Conservation (phyloP, 1,140 invertebrate genomes). For the Andrena cerasifolii region DNA sequence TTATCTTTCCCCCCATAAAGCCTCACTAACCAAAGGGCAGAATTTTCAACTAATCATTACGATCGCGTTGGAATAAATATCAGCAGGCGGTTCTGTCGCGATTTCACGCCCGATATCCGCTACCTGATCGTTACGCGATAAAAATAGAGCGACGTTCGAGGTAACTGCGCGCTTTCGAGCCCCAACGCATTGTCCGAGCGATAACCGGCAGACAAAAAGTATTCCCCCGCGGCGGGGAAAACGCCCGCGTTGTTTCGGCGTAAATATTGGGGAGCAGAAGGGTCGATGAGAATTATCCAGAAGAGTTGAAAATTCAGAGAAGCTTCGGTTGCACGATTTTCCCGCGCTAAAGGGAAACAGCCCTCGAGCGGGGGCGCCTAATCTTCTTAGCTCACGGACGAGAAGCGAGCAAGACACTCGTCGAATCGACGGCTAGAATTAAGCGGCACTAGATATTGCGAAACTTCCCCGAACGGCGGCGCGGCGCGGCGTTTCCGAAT, state of each 20-base stretch:
- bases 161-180: not conserved
- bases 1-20: not conserved
- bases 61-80: too few relatives aligned
- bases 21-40: too few relatives aligned
- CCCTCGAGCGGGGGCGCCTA: conserved; percentile 6
- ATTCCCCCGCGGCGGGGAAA: not conserved
- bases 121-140: not conserved
- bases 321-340: conserved; percentile 8
- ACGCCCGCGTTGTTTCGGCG: not conserved
- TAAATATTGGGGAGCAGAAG: too few relatives aligned
- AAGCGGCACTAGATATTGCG: conserved; percentile 43
- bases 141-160: not conserved
- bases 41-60: not conserved
- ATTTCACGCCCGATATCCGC: conserved; percentile 16
- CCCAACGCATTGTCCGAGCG: not conserved
- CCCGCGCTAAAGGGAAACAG: not conserved
- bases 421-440: conserved; percentile 34
- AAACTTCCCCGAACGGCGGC: conserved; percentile 20
- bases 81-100: not conserved
- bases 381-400: conserved; percentile 16
- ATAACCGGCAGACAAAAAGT: not conserved
- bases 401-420: conserved; percentile 7
- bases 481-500: conserved; percentile 18
- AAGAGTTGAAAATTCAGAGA: not conserved
- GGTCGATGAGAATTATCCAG: too few relatives aligned